phyloP scores from a whole-genome alignment of 2,797 vertebrate species.

The Myotis findleyi region DNA sequence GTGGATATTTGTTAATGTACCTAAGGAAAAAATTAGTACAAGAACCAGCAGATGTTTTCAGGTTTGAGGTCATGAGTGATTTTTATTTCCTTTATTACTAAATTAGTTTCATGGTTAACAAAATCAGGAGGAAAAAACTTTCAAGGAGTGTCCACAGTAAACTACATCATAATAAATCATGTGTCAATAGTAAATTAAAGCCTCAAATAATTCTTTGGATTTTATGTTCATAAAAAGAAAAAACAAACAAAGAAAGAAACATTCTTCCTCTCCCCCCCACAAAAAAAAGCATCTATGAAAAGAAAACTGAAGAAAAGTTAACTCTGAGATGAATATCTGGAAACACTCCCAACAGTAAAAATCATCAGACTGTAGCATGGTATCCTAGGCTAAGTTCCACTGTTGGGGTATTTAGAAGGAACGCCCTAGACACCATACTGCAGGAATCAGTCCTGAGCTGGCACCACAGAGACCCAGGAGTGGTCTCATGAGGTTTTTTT shows the following conservation, averaged over 20 bases:
- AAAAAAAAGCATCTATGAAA: constrained; percentile 59
- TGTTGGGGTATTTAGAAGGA: constrained; percentile 61
- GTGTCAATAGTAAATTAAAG: constrained; percentile 51
- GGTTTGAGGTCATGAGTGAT: constrained; percentile 46
- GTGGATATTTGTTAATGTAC: constrained; percentile 20
- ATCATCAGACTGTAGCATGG: constrained; percentile 68
- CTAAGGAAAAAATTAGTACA: constrained; percentile 51
- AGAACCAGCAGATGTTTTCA: constrained; percentile 51
- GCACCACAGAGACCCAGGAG: constrained; percentile 57
- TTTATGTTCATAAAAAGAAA: constrained; percentile 42
- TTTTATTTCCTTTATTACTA: constrained; percentile 71
- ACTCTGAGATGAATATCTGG: constrained; percentile 71
- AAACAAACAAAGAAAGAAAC: not conserved
- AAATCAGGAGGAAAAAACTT: constrained; percentile 59
- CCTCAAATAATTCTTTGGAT: constrained; percentile 56
- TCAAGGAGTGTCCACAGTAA: constrained; percentile 30
- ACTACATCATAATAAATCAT: constrained; percentile 54
- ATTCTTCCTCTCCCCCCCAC: not conserved
- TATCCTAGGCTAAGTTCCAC: constrained; percentile 63
- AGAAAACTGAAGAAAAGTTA: constrained; percentile 62
- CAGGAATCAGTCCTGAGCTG: constrained; percentile 48
- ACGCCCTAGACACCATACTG: constrained; percentile 61
- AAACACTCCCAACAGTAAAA: constrained; percentile 76
- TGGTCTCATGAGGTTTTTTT: constrained; percentile 66
- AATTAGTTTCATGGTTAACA: constrained; percentile 55